Conservation (phyloP, 2,113 vertebrate species). For the Guaruba guarouba region DNA sequence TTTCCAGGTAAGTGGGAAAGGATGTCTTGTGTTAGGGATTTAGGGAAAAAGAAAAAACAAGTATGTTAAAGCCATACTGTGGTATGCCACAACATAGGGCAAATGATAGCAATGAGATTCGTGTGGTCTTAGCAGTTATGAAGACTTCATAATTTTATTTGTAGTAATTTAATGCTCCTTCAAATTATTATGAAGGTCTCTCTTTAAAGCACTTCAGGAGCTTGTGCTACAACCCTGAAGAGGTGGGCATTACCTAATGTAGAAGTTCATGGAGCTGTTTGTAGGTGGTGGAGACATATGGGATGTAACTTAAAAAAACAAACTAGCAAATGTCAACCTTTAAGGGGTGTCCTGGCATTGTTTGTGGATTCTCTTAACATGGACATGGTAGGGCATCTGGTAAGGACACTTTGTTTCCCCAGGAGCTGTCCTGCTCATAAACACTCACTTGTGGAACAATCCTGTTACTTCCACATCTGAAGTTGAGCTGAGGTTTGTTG, state of each 20-base stretch:
- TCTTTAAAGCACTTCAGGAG: not conserved
- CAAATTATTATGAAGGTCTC: not conserved
- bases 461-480: not conserved
- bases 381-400: too few species aligned
- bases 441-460: not conserved
- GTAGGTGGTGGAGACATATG: accelerated
- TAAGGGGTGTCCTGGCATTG: not conserved
- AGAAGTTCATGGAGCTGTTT: accelerated
- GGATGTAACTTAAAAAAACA: not conserved
- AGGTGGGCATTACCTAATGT: not conserved
- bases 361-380: not conserved
- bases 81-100: not conserved
- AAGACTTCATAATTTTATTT: not conserved
- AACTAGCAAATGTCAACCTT: not conserved
- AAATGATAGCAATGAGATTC: not conserved
- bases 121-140: not conserved
- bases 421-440: not conserved
- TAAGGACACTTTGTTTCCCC: not conserved
- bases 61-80: not conserved
- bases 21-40: not conserved
- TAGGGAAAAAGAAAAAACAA: not conserved
- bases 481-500: not conserved
- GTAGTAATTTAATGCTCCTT: not conserved
- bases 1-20: not conserved
- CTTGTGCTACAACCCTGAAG: not conserved